Conservation (phyloP, 2,113 vertebrate species). For the Laterallus jamaicensis region DNA sequence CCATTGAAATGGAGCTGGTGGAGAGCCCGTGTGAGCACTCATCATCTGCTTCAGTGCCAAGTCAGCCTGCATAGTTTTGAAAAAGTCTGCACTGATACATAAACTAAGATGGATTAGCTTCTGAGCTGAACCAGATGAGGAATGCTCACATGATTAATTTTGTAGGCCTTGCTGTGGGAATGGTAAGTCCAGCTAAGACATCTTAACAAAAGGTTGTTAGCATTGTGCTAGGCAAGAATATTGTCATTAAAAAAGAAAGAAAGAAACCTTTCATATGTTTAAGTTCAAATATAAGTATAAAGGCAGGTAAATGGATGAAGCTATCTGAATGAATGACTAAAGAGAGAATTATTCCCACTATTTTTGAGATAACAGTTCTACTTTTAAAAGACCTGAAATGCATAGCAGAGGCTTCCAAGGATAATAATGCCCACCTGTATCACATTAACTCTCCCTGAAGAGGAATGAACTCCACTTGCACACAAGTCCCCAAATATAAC, state of each 20-base stretch:
- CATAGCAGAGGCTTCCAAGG: not conserved
- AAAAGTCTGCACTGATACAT: not conserved
- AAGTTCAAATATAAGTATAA: not conserved
- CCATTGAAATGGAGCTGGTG: not conserved
- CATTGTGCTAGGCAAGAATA: not conserved
- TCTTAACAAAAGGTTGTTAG: not conserved
- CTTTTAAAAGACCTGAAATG: not conserved
- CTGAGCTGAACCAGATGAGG: not conserved
- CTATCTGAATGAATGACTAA: not conserved
- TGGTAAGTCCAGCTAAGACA: not conserved
- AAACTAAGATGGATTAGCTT: not conserved
- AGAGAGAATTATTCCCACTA: not conserved
- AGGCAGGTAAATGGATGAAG: not conserved
- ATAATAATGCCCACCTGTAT: not conserved
- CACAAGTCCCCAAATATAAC: not conserved
- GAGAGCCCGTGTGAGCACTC: not conserved
- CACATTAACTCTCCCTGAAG: not conserved
- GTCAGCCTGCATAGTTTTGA: not conserved
- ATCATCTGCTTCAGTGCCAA: not conserved
- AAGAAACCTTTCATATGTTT: not conserved
- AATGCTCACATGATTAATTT: not conserved
- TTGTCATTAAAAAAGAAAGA: not conserved
- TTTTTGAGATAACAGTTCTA: not conserved
- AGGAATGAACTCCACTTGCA: not conserved
- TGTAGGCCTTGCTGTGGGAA: not conserved